Evolutionary conservation across 2,113 vertebrate species (phyloP), one percentile per base, ranked within the genome.

Genomic region (Nansenia antarctica): DNA sequence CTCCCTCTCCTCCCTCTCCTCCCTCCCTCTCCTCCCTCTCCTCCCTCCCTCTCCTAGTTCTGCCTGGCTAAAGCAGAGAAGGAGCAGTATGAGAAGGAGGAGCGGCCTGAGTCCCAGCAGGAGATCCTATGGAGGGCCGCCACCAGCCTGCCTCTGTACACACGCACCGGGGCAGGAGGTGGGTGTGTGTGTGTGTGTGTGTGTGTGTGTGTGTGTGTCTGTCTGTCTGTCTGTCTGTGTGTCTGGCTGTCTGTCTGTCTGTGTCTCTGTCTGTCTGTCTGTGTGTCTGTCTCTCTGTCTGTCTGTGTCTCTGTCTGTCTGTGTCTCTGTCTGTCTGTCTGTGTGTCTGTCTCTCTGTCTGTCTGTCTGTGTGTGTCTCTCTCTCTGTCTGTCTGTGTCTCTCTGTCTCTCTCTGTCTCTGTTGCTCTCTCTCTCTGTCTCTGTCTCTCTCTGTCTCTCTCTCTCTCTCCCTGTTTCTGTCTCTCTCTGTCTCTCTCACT

Each of bases 111-210:
- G 84, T 89, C 90, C 47, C 95, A 97, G 72, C 96, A 97, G 77
- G 95, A 96, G 77, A 94, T 98, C 85, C 86, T 98, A 67, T 93
- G 89, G 90, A 88, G 92, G 88, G 93, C 91, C 15, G 94, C 95
- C 67, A 91, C 93, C 83, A 93, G 91, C 49, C 90, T 98, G 69
- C 96, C 96, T 53, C 82, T 98, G 74, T 95, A 95, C 57, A 98
- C 96, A 0, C 93, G 93, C 70, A 96, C 96, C n/a, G 93, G 93
- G 76, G 92, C 94, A 0, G 93, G 89, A 90, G 94, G 96, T 98
- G 70, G 69, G 84, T 47, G 12, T 37, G 15, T 12, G 2, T 7
- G 2, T n/a, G 6, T 29, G 53, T 59, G 12, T 54, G 31, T 26
- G 24, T 47, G 2, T 62, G 18, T n/a, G 11, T 59, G 29, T 37